Base-by-base conservation (phyloP, 30 jellyfish, hydroid and myxozoan genomes). In the Rhopilema esculentum region DNA sequence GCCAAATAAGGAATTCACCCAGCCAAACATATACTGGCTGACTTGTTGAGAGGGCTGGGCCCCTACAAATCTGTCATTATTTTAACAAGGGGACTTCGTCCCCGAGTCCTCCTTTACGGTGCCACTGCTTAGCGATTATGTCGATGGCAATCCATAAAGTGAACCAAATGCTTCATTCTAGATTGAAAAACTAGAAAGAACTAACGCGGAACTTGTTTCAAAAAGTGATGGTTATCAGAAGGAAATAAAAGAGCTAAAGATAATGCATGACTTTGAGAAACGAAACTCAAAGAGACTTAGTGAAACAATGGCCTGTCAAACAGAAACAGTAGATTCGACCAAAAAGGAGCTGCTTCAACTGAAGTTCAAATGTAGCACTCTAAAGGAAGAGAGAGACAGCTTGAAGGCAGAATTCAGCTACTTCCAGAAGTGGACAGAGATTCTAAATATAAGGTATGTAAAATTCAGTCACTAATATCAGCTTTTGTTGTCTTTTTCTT, bases 391-490 rank as follows among this genome's bases (percentile, higher is more conserved):
- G 77, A 63, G 77, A 12, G 99, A 95, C 8, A 77, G 27, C 15
- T 27, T 89, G 30, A 84, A 66, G 52, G 71, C 49, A 26, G 88
- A 91, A 73, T 80, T 89, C 32, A 94, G 91, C 49, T 88, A 82
- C 49, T 90, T 90, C 69, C 89, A 69, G 40, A 95, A 91, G 66
- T 95, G 95, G 79, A 88, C 92, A 12, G 95, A 88, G 61, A 91
- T 94, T 16, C 84, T 95, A n/a, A 95, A 95, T 69, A 78, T 81
- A 18, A 77, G 91, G 91, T 88, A 53, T 18, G 1, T n/a, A n/a
- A n/a, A n/a, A n/a, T n/a, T n/a, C n/a, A n/a, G n/a, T n/a, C n/a
- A n/a, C n/a, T n/a, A n/a, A n/a, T n/a, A n/a, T n/a, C n/a, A n/a
- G n/a, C n/a, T n/a, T n/a, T n/a, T n/a, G n/a, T n/a, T n/a, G n/a